Conservation (phyloP, 2,797 vertebrate genomes). For the Labeo calbasu region DNA sequence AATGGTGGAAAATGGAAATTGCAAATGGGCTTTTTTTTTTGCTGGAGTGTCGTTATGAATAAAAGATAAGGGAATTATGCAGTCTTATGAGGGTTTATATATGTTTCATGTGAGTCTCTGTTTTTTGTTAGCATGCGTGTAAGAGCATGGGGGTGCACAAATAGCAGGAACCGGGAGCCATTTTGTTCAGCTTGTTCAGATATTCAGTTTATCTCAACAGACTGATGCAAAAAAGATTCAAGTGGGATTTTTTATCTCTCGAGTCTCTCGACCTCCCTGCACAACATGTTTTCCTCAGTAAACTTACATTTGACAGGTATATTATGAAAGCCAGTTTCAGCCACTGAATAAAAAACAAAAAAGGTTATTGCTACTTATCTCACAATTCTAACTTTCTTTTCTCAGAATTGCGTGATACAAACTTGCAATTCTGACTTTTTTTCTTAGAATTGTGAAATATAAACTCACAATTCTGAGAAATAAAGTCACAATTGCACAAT, state of each 20-base stretch:
- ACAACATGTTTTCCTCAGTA: too few species aligned
- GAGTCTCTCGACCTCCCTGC: not conserved
- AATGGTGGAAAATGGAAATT: slow-evolving; percentile 34
- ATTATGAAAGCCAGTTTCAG: too few species aligned
- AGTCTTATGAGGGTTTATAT: slow-evolving; percentile 19
- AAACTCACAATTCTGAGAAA: too few species aligned
- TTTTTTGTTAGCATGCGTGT: slow-evolving; percentile 10
- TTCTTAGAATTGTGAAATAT: too few species aligned
- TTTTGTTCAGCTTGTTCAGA: not conserved
- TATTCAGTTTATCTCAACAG: not conserved
- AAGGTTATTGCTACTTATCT: too few species aligned
- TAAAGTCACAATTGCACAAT: too few species aligned
- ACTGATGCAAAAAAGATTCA: not conserved
- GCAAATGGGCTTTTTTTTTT: not conserved
- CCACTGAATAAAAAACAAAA: too few species aligned
- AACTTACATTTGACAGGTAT: too few species aligned
- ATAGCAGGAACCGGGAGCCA: not conserved
- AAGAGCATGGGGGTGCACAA: not conserved
- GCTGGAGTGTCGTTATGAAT: slow-evolving; percentile 27
- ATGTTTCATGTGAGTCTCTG: slow-evolving; percentile 23
- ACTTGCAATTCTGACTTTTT: too few species aligned
- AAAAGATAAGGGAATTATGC: slow-evolving; percentile 37
- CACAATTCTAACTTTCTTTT: too few species aligned
- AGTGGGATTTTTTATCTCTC: not conserved
- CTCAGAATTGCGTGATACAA: too few species aligned